Percentiles rank a stretch among this genome's conserved stretches.
Conservation (phyloP, 1,140 invertebrate genomes). For the Zaprionus davidi region DNA sequence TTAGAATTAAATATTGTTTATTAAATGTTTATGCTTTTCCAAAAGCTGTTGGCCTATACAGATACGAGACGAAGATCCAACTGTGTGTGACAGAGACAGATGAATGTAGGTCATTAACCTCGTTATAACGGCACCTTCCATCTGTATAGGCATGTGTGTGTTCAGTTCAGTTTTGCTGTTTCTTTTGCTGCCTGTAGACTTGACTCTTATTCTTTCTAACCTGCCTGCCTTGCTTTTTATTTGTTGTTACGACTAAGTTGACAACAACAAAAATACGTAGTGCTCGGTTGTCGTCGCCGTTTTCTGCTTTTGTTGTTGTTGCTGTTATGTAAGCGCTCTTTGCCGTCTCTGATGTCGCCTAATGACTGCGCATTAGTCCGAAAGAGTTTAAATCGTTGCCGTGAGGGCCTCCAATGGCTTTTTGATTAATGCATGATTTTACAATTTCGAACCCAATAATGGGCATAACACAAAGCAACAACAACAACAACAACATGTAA, state of each 20-base stretch:
- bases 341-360: conserved; percentile 13
- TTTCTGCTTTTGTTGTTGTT: conserved; percentile 17
- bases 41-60: conserved; percentile 22
- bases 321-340: conserved; percentile 59
- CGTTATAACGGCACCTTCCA: conserved; percentile 79
- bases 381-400: conserved; percentile 63
- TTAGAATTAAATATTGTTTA: conserved; percentile 73
- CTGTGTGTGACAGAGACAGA: conserved; percentile 36
- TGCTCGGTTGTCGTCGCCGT: conserved; percentile 46
- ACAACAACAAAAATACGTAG: conserved; percentile 35
- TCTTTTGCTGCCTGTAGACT: conserved; percentile 45
- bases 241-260: conserved; percentile 37
- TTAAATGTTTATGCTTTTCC: conserved; percentile 65
- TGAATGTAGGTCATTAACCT: conserved; percentile 78
- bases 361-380: conserved; percentile 48
- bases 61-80: conserved; percentile 6
- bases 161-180: conserved; percentile 68
- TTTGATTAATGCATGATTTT: conserved; percentile 78
- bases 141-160: conserved; percentile 22
- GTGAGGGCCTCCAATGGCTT: conserved; percentile 63
- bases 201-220: conserved; percentile 63
- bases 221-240: conserved; percentile 41
- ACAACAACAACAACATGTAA: conserved; percentile 4
- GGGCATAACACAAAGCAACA: conserved; percentile 13
- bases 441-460: conserved; percentile 70